Evolutionary conservation across 2,888 invertebrate species (phyloP).

Genomic region (Crocallis elinguaria): DNA sequence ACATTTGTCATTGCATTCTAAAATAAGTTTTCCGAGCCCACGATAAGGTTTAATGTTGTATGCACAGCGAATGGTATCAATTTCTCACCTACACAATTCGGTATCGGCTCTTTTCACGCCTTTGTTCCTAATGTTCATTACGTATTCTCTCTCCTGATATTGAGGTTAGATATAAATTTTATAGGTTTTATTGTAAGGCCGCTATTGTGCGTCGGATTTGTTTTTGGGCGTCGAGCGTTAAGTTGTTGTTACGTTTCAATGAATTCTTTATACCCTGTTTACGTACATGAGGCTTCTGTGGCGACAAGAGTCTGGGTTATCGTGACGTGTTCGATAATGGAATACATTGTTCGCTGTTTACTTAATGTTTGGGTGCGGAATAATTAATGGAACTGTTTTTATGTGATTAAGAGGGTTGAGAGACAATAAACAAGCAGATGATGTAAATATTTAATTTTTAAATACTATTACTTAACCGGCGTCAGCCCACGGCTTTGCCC

Average conservation of each 20-base stretch:
- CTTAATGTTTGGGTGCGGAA: background rate
- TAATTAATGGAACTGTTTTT: background rate
- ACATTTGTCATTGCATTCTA: slow-evolving; percentile 32
- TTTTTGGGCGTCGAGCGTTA: slow-evolving; percentile 52
- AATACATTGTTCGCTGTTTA: background rate
- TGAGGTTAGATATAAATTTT: slow-evolving; percentile 75
- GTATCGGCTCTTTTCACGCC: slow-evolving; percentile 75
- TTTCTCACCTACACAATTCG: slow-evolving; percentile 72
- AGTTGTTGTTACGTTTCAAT: slow-evolving; percentile 46
- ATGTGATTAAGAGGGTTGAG: no score
- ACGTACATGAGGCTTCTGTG: slow-evolving; percentile 42
- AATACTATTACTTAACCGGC: no score
- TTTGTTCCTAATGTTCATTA: slow-evolving; percentile 82
- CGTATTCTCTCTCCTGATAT: slow-evolving; percentile 78
- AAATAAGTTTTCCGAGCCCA: slow-evolving; percentile 43
- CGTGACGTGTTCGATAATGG: background rate
- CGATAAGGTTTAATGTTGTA: slow-evolving; percentile 45
- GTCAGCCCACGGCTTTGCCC: no score
- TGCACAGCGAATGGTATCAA: slow-evolving; percentile 48
- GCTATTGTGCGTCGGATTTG: slow-evolving; percentile 65
- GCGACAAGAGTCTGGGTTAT: slow-evolving; percentile 28
- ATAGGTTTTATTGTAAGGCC: slow-evolving; percentile 68
- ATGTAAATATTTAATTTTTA: no score
- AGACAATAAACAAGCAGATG: no score
- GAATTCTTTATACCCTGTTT: slow-evolving; percentile 56